These are phyloP conservation scores for Neuroscelio doddi DNA, from an alignment of 2,888 invertebrate species.

Conservation along the genomic window DNA sequence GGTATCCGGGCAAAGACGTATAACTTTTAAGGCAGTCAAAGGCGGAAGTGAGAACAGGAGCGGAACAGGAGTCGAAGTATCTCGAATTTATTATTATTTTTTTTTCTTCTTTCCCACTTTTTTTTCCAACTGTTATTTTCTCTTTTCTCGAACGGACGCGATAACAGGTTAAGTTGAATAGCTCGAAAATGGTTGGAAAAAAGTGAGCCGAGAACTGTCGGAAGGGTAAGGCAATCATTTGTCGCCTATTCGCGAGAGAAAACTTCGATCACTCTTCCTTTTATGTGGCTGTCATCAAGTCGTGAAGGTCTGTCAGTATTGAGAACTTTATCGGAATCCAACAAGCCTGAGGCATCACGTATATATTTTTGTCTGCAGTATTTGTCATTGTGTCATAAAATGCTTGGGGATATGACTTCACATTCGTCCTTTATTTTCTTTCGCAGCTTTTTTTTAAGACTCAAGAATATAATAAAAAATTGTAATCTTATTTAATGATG, in stretches of 20 bases:
- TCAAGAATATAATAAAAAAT: background rate
- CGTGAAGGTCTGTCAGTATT: slow-evolving; percentile 40
- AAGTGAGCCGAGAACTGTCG: slow-evolving; percentile 38
- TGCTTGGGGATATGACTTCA: slow-evolving; percentile 1
- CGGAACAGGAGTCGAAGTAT: slow-evolving; percentile 12
- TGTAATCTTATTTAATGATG: too few species aligned
- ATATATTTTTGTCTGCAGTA: slow-evolving; percentile 35
- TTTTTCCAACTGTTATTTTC: slow-evolving; percentile 30
- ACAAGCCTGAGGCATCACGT: slow-evolving; percentile 23
- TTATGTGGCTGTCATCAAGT: slow-evolving; percentile 53
- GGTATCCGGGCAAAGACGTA: slow-evolving; percentile 6
- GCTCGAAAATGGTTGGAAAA: slow-evolving; percentile 33
- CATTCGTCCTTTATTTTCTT: background rate
- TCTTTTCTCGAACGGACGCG: slow-evolving; percentile 27
- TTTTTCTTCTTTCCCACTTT: too few species aligned
- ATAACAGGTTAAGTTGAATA: slow-evolving; percentile 38
- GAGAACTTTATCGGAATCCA: slow-evolving; percentile 48
- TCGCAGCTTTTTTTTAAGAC: background rate
- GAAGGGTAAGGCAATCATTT: slow-evolving; percentile 48
- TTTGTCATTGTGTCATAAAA: slow-evolving; percentile 25
- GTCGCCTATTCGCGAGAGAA: slow-evolving; percentile 51
- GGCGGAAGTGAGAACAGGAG: background rate
- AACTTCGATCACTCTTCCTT: slow-evolving; percentile 56
- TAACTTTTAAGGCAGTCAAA: slow-evolving; percentile 8
- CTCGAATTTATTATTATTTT: slow-evolving; percentile 25